Percentiles rank a stretch among this genome's conserved stretches.
Evolutionary conservation across 2,888 invertebrate species (phyloP).

Genomic region (Leptinotarsa rubiginosa): DNA sequence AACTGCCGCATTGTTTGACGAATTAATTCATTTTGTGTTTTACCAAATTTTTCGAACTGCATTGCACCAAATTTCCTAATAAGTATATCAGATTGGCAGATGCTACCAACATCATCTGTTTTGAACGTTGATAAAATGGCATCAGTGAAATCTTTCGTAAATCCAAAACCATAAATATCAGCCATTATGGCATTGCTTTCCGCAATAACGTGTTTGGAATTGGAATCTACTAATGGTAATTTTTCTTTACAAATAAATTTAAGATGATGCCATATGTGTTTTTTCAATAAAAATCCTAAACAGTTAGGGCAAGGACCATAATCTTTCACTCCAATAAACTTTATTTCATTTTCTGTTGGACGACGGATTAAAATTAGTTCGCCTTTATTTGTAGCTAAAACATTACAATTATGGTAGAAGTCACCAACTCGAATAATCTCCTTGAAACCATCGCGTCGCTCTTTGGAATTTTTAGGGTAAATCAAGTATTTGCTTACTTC

Average conservation of each 20-base stretch:
- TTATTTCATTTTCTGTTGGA: constrained; percentile 24
- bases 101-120: constrained; percentile 17
- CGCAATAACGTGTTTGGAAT: constrained; percentile 14
- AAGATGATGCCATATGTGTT: constrained; percentile 35
- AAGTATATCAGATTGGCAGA: constrained; percentile 24
- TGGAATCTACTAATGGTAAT: not conserved
- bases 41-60: constrained; percentile 38
- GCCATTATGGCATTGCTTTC: constrained; percentile 29
- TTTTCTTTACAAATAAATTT: constrained; percentile 27
- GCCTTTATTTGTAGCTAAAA: constrained; percentile 27
- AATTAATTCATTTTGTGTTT: constrained; percentile 35
- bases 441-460: constrained; percentile 27
- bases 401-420: constrained; percentile 36
- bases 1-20: constrained; percentile 38
- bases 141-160: constrained; percentile 20
- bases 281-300: constrained; percentile 34
- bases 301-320: constrained; percentile 39
- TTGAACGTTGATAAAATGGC: constrained; percentile 11
- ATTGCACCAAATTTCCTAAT: constrained; percentile 36
- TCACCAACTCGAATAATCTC: constrained; percentile 25
- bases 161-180: constrained; percentile 22
- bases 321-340: constrained; percentile 20
- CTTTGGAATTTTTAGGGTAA: constrained; percentile 28
- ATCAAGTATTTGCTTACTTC: constrained; percentile 28
- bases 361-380: constrained; percentile 32